A percentile compares a stretch with the other conserved stretches of the same genome.
These are phyloP conservation scores for Alligator sinensis DNA, from an alignment of 2,113 vertebrate species.

Conservation along the genomic window DNA sequence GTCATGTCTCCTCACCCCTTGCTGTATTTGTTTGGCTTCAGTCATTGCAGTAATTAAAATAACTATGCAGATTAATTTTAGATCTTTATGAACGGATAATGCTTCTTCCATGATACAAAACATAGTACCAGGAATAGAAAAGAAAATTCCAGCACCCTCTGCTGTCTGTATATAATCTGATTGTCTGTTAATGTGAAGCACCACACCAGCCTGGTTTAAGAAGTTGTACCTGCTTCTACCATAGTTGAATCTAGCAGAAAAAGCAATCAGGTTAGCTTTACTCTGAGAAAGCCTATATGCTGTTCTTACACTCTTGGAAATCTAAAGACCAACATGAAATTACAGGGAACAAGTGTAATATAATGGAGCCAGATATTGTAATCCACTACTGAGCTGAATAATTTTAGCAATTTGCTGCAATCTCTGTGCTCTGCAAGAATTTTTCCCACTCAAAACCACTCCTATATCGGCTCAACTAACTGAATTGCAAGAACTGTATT, in stretches of 20 bases:
- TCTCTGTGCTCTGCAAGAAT: neutral
- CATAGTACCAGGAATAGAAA: constrained; percentile 27
- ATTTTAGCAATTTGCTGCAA: neutral
- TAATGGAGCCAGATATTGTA: neutral
- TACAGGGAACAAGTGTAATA: neutral
- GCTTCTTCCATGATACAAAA: constrained; percentile 46
- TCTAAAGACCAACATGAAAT: neutral
- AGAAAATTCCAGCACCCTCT: constrained; percentile 75
- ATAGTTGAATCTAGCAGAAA: neutral
- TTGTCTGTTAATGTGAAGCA: neutral
- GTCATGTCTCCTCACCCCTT: constrained; percentile 11
- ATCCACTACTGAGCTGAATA: neutral
- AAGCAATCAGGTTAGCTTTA: neutral
- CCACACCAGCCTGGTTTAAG: neutral
- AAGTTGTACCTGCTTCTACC: rapidly evolving
- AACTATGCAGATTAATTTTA: constrained; percentile 52
- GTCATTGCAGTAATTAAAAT: constrained; percentile 48
- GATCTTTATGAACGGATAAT: neutral
- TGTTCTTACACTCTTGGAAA: neutral
- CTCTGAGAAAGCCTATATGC: neutral
- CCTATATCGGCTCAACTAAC: neutral
- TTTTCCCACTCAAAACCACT: neutral
- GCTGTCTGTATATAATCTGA: constrained; percentile 62
- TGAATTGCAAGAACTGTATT: neutral
- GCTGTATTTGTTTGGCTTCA: constrained; percentile 38